phyloP scores from a whole-genome alignment of 2,888 invertebrate species.

The Eilema sororculum region DNA sequence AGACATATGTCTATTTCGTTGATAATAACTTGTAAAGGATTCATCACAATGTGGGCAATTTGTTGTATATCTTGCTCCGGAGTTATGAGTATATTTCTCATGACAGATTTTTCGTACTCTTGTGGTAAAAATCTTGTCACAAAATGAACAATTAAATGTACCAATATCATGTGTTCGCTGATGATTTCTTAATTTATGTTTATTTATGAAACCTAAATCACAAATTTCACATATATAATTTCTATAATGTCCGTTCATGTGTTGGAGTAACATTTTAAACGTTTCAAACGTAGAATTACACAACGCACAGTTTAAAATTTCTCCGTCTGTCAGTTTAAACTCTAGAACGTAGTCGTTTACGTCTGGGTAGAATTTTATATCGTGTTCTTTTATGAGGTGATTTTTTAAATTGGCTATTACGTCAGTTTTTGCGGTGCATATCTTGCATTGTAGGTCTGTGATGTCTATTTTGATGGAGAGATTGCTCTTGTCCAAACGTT shows the following conservation, averaged over 20 bases:
- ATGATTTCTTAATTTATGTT: conserved; percentile 73
- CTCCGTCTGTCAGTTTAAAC: conserved; percentile 68
- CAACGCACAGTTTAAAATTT: conserved; percentile 71
- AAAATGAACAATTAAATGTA: conserved; percentile 70
- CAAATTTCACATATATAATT: conserved; percentile 78
- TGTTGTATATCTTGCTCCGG: conserved; percentile 70
- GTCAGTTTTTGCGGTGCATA: conserved; percentile 61
- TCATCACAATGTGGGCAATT: conserved; percentile 76
- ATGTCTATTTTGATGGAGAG: conserved; percentile 79
- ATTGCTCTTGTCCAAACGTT: conserved; percentile 70
- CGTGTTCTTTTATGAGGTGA: conserved; percentile 69
- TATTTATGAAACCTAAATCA: conserved; percentile 76
- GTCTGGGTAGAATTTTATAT: conserved; percentile 71
- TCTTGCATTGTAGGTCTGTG: conserved; percentile 69
- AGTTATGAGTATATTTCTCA: conserved; percentile 78
- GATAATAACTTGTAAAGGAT: conserved; percentile 76
- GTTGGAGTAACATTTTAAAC: conserved; percentile 77
- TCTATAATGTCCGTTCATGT: conserved; percentile 80
- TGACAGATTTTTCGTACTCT: conserved; percentile 71
- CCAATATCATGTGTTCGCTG: conserved; percentile 74
- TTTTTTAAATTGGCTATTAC: conserved; percentile 64
- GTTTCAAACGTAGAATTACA: conserved; percentile 76
- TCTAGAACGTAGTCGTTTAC: conserved; percentile 74
- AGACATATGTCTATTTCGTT: conserved; percentile 77
- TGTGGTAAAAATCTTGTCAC: conserved; percentile 75